phyloP scores from a whole-genome alignment of 2,113 vertebrate genomes.

The Parotia lawesii region DNA sequence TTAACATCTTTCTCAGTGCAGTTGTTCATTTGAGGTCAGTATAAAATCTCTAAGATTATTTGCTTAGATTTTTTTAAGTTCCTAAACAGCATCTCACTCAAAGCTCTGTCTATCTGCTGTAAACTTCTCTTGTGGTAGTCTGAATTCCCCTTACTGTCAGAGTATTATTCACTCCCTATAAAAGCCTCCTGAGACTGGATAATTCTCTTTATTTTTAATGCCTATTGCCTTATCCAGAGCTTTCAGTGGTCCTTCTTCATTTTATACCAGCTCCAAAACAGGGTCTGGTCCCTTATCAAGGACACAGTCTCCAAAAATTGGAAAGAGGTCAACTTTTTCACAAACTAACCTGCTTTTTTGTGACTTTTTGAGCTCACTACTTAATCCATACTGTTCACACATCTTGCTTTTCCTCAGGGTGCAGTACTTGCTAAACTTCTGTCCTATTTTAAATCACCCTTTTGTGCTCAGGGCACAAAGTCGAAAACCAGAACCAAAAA shows the following conservation, averaged over 20 bases:
- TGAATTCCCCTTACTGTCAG: neutral
- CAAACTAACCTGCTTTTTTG: neutral
- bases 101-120: neutral
- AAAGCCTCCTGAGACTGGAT: neutral
- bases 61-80: neutral
- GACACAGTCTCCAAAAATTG: neutral
- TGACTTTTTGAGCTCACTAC: neutral
- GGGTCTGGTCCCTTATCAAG: neutral
- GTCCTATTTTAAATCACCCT: neutral
- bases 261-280: neutral
- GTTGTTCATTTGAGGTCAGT: neutral
- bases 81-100: neutral
- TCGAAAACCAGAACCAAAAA: neutral
- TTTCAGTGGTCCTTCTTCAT: neutral
- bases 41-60: neutral
- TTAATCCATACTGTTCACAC: neutral
- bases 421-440: neutral
- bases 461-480: neutral
- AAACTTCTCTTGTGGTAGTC: neutral
- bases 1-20: neutral
- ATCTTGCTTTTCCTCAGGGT: neutral
- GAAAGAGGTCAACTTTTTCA: neutral
- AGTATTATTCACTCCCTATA: neutral
- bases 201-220: neutral
- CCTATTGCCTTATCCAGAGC: neutral